These are phyloP conservation scores for Lycocorax pyrrhopterus DNA, from an alignment of 2,113 vertebrate species.

Conservation along the genomic window DNA sequence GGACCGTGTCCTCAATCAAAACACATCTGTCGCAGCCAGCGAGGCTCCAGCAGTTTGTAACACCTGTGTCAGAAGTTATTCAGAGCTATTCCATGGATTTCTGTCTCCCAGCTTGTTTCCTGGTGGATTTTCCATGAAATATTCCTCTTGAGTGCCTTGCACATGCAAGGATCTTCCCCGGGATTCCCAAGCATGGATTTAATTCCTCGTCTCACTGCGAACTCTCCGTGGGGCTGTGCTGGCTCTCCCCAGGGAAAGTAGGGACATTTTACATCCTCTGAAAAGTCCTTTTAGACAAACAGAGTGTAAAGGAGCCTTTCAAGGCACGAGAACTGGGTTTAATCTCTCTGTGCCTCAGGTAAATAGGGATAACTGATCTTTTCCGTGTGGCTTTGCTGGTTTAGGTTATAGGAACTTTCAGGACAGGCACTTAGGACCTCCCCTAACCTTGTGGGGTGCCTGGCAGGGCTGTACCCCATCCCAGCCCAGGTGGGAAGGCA, in stretches of 20 bases:
- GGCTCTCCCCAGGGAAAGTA: not conserved
- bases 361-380: not conserved
- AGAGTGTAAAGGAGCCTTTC: not conserved
- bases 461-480: not conserved
- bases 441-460: not conserved
- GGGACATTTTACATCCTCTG: not conserved
- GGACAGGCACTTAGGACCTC: not conserved
- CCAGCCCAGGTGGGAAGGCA: not conserved
- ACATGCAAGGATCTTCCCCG: not conserved
- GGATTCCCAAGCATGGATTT: not conserved
- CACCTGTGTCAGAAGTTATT: constrained; percentile 15
- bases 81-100: not conserved
- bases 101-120: not conserved
- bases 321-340: not conserved
- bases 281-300: not conserved
- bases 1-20: constrained; percentile 38
- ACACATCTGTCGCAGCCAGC: constrained; percentile 6
- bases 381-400: not conserved
- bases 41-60: not conserved
- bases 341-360: not conserved
- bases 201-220: not conserved
- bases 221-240: not conserved
- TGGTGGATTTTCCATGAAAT: not conserved
- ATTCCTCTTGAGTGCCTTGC: too few species aligned
- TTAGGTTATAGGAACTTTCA: not conserved